Base-by-base conservation (phyloP, 2,113 vertebrate species). In the Vanacampus margaritifer region DNA sequence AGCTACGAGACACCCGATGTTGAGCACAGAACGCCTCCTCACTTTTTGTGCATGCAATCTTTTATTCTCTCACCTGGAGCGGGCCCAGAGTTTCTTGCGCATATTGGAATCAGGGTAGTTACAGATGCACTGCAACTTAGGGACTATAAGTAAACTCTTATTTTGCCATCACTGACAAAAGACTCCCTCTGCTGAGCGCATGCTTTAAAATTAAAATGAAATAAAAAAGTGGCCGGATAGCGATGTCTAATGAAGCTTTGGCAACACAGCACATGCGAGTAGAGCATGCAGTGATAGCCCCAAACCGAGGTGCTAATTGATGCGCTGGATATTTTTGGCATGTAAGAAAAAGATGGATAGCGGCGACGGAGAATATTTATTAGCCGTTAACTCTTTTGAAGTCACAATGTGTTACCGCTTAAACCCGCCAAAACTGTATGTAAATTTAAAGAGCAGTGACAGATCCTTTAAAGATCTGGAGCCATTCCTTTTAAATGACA, bases 211-310 rank as follows among this genome's bases (percentile, higher is more conserved):
- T 79, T 72, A 63, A 65, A 58, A 23, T 43, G 28, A 73, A 62
- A 66, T 76, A 58, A 28, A 51, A 28, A 73, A 62, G 68, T 32
- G 46, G 82, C 76, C 61, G 68, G 71, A 83, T 75, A 74, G 79
- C 76, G 69, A 68, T 75, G 82, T 79, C 67, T 68, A 63, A 78
- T 84, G 68, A 70, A 83, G 80, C 72, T 66, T 82, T 83, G 6
- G 79, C 63, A 80, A 83, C 74, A 65, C 76, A 73, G 71, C 83
- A 82, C 81, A 43, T 79, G 45, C 83, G 73, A 75, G 82, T 90
- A 85, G 61, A 87, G 45, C 79, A 74, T 85, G 68, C 46, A 75
- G 69, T 60, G 75, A 69, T 82, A 36, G 79, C 75, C 58, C 64
- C 65, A 59, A 69, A 64, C 72, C 65, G 46, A 74, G 63, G 71